A percentile compares a stretch with the other conserved stretches of the same genome.
phyloP scores from a whole-genome alignment of 2,888 invertebrate genomes.

The Dolichopus griseipennis region DNA sequence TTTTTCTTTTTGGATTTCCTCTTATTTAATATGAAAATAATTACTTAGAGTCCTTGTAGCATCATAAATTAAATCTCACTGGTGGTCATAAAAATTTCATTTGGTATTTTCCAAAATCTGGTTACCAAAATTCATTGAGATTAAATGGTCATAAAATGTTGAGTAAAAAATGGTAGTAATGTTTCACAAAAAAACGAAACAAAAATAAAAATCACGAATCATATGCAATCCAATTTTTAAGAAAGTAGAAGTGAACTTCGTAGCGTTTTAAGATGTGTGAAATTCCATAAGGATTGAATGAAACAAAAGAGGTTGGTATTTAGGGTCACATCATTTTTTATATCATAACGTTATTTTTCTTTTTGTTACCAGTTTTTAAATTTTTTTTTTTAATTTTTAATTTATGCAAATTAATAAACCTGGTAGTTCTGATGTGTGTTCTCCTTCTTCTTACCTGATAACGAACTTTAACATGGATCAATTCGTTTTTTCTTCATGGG shows the following conservation, averaged over 20 bases:
- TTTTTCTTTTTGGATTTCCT: too few relatives aligned
- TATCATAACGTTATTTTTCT: neutral
- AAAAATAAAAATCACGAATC: too few relatives aligned
- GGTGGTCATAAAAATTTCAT: constrained; percentile 4
- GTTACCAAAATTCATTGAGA: too few relatives aligned
- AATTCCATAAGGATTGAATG: neutral
- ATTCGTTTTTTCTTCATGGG: neutral
- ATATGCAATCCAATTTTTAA: neutral
- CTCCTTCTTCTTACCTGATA: neutral
- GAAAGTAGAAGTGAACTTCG: neutral
- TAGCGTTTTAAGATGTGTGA: neutral
- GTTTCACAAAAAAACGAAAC: too few relatives aligned
- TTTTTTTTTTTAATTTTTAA: neutral
- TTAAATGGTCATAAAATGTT: neutral
- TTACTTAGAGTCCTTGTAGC: neutral
- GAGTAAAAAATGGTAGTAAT: too few relatives aligned
- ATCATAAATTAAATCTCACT: neutral
- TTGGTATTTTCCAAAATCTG: neutral
- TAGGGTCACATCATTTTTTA: neutral
- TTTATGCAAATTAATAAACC: neutral
- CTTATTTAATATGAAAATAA: neutral
- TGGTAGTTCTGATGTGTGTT: neutral
- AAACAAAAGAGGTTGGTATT: neutral
- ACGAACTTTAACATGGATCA: neutral
- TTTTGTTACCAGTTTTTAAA: neutral